These are phyloP conservation scores for Pandemis heparana DNA, from an alignment of 2,888 invertebrate genomes.

Conservation along the genomic window DNA sequence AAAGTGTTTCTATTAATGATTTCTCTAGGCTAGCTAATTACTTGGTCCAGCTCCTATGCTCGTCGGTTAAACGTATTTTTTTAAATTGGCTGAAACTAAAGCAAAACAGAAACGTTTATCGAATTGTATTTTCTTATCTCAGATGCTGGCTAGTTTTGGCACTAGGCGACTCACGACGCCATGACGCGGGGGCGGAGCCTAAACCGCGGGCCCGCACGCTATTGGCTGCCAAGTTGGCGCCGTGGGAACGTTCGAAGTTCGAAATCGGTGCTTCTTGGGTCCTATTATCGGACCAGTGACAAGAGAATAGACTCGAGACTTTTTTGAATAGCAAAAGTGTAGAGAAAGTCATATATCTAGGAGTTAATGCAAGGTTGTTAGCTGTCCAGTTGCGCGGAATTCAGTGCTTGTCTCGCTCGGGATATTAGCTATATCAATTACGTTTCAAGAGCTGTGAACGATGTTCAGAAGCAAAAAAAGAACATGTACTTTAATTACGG, in stretches of 20 bases:
- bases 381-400: background rate
- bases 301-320: conserved; percentile 25
- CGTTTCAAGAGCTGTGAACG: conserved; percentile 9
- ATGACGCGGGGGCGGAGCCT: conserved; percentile 78
- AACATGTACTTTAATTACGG: conserved; percentile 16
- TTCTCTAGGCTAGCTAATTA: no score
- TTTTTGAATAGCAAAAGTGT: conserved; percentile 17
- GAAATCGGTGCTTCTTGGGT: conserved; percentile 52
- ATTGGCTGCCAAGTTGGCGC: conserved; percentile 75
- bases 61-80: no score
- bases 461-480: background rate
- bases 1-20: no score
- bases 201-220: conserved; percentile 61
- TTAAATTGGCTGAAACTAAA: no score
- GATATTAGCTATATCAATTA: background rate
- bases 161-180: conserved; percentile 74
- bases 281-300: conserved; percentile 44
- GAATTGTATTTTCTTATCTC: conserved; percentile 45
- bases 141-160: conserved; percentile 75
- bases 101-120: conserved; percentile 2
- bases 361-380: conserved; percentile 18
- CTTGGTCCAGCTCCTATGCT: no score
- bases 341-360: conserved; percentile 28
- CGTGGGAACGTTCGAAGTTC: conserved; percentile 63
- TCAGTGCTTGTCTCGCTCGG: background rate